A percentile compares a stretch with the other conserved stretches of the same genome.
phyloP scores from a whole-genome alignment of 1,140 invertebrate species.

The Planococcus citri region DNA sequence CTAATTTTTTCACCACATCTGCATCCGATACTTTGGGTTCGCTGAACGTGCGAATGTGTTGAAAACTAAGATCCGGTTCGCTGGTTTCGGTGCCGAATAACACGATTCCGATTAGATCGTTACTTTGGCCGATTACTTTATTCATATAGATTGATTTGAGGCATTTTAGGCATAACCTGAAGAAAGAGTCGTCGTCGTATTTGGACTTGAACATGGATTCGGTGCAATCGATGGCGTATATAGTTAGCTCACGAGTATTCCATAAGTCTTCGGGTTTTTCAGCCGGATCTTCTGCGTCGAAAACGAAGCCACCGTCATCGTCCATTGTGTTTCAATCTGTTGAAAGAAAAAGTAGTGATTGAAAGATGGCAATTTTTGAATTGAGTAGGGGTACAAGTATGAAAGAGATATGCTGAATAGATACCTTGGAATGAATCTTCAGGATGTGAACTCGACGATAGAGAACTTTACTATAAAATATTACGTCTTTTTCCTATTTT shows the following conservation, averaged over 20 bases:
- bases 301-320: constrained; percentile 8
- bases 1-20: constrained; percentile 15
- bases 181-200: constrained; percentile 4
- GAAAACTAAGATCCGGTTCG: constrained; percentile 11
- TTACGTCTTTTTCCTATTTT: too few relatives aligned
- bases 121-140: constrained; percentile 9
- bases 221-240: constrained; percentile 21
- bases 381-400: too few relatives aligned
- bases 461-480: too few relatives aligned
- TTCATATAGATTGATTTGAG: constrained; percentile 17
- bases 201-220: constrained; percentile 19
- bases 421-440: too few relatives aligned
- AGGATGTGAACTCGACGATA: too few relatives aligned
- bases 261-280: constrained; percentile 15
- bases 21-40: constrained; percentile 5
- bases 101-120: constrained; percentile 22
- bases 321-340: neutral
- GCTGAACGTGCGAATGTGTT: constrained; percentile 15
- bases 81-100: constrained; percentile 21
- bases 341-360: too few relatives aligned
- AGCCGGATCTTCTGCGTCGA: constrained; percentile 8
- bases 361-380: too few relatives aligned
- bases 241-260: constrained; percentile 11
- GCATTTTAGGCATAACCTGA: constrained; percentile 5
- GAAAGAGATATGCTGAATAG: too few relatives aligned